A percentile compares a stretch with the other conserved stretches of the same genome.
These are phyloP conservation scores for Hypocryptadius cinnamomeus DNA, from an alignment of 2,113 vertebrate species.

Conservation along the genomic window DNA sequence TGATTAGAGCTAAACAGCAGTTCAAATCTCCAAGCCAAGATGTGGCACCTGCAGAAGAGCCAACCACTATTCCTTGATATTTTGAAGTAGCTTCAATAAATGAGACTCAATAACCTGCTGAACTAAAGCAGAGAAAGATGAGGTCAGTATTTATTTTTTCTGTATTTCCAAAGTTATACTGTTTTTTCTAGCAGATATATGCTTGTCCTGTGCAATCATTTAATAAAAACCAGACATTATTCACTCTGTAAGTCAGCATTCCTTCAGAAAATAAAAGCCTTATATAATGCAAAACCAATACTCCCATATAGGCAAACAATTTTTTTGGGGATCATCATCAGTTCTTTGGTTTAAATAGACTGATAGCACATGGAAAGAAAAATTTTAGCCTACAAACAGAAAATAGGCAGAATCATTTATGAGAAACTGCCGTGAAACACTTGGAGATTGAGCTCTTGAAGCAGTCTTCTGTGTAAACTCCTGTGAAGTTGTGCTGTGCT, in stretches of 20 bases:
- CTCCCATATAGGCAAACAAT: not conserved
- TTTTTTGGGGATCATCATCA: not conserved
- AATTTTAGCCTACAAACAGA: not conserved
- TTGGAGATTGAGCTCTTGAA: not conserved
- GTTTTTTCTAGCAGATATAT: not conserved
- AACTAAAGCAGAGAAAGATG: slow-evolving; percentile 70
- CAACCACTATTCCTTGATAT: slow-evolving; percentile 82
- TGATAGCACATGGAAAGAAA: not conserved
- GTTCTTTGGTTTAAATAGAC: not conserved
- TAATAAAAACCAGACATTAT: not conserved
- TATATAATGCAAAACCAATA: not conserved
- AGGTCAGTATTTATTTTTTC: not conserved
- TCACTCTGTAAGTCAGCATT: not conserved
- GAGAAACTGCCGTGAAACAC: not conserved
- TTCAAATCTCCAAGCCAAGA: not conserved
- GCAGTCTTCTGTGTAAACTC: not conserved
- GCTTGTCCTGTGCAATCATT: not conserved
- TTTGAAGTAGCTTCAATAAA: slow-evolving; percentile 88
- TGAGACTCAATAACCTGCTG: slow-evolving; percentile 98
- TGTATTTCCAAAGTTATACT: not conserved
- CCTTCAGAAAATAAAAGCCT: not conserved
- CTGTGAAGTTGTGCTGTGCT: not conserved
- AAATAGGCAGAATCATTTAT: not conserved
- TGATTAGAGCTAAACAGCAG: not conserved
- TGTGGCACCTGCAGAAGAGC: not conserved